Base-by-base conservation (phyloP, 1,140 invertebrate species). In the Theocolax elegans region DNA sequence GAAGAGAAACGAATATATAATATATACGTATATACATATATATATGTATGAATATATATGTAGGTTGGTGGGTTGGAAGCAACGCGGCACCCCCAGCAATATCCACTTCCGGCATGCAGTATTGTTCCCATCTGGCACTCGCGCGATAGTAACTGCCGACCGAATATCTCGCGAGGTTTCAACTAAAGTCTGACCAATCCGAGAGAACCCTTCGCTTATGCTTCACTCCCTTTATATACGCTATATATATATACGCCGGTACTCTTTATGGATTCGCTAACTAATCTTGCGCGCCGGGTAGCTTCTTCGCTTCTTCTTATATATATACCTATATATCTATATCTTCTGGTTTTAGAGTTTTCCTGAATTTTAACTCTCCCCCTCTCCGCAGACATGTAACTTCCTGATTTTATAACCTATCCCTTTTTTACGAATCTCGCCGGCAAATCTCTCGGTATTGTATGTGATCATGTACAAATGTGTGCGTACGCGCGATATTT, bases 121-220 rank as follows among this genome's bases (percentile, higher is more conserved):
- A 78, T 78, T 78, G 77, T 76, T 78, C 75, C 67, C 77, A 74
- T 76, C 74, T 78, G 75, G 75, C 72, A 75, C 67, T 74, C 25
- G 42, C 29, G 25, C 67, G 62, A 65, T 74, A 74, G 72, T 76
- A 75, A 75, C 72, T 74, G 64, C 70, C 48, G 17, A n/a, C 9
- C 65, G 25, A 77, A 77, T 77, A 76, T 74, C 76, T 73, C 63
- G 48, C 72, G 64, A 71, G 67, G 70, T 74, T 77, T 73, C 51
- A 70, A 74, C 76, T 72, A 72, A 70, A 74, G 67, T 72, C 73
- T 75, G 75, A 76, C 75, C 76, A 74, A 77, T 74, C 70, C 51
- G 4, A 19, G 23, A 44, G 10, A 56, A 31, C 38, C 19, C n/a
- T 44, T 31, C 21, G 19, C 15, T 17, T 29, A n/a, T 53, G 1